These are phyloP conservation scores for Dicyrtoma fusca DNA, from an alignment of 2,888 invertebrate species.

Conservation along the genomic window DNA sequence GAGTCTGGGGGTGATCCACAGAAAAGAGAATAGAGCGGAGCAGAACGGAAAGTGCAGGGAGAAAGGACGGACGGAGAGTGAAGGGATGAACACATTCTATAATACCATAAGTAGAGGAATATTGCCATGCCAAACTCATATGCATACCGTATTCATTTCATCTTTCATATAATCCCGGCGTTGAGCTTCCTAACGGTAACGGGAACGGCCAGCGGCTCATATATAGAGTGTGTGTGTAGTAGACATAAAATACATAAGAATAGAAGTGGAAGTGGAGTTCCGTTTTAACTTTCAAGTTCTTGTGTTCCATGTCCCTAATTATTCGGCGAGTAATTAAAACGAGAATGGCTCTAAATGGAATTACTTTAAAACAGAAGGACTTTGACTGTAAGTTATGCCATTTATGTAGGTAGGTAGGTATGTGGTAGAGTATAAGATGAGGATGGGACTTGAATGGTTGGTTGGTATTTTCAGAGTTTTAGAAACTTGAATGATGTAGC, in stretches of 20 bases:
- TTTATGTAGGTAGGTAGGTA: background rate
- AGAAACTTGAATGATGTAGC: slow-evolving; percentile 8
- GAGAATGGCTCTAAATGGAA: slow-evolving; percentile 52
- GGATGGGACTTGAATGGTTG: background rate
- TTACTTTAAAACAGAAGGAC: slow-evolving; percentile 41
- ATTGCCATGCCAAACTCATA: too few relatives aligned
- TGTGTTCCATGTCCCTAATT: slow-evolving; percentile 43
- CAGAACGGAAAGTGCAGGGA: background rate
- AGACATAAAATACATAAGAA: background rate
- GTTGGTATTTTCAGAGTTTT: too few relatives aligned
- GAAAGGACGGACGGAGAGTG: slow-evolving; percentile 2
- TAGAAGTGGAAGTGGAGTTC: slow-evolving; percentile 14
- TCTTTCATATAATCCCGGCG: slow-evolving; percentile 11
- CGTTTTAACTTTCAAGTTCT: slow-evolving; percentile 31
- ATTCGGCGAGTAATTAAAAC: slow-evolving; percentile 54
- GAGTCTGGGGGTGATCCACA: slow-evolving; percentile 9
- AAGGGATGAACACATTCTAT: slow-evolving; percentile 1
- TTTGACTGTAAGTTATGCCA: slow-evolving; percentile 25
- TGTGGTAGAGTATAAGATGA: background rate
- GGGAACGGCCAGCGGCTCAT: background rate
- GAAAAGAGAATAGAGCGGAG: background rate
- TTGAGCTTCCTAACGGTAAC: background rate
- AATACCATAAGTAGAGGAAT: too few relatives aligned
- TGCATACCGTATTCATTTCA: slow-evolving; percentile 2
- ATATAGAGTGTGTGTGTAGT: background rate